These are phyloP conservation scores for Chrysodeixis includens DNA, from an alignment of 2,888 invertebrate genomes.

Conservation along the genomic window DNA sequence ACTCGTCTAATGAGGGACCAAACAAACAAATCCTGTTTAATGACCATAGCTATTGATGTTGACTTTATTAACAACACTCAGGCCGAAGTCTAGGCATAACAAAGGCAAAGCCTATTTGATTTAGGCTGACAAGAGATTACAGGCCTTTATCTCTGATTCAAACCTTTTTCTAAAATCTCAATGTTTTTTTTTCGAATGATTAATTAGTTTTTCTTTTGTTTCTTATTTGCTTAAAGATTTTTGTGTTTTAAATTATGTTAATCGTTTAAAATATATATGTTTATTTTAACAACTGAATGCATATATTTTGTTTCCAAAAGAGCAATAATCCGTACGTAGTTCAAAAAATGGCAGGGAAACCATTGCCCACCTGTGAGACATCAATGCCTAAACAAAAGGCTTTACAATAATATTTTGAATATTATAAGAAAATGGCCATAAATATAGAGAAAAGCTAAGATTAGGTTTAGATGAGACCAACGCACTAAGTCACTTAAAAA, in stretches of 20 bases:
- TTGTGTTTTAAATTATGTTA: not conserved
- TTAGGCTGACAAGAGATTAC: not conserved
- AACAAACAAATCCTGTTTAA: slow-evolving; percentile 4
- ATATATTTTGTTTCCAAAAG: no score
- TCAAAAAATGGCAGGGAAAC: no score
- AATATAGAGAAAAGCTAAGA: no score
- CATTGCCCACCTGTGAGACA: no score
- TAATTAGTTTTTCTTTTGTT: slow-evolving; percentile 1
- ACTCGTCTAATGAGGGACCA: slow-evolving; percentile 1
- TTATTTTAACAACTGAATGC: no score
- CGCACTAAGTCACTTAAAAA: no score
- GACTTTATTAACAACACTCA: not conserved
- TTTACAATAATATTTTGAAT: no score
- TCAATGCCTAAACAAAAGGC: no score
- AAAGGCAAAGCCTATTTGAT: not conserved
- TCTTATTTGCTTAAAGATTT: not conserved
- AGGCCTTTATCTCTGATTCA: not conserved
- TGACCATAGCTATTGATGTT: slow-evolving; percentile 2
- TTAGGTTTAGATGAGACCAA: no score
- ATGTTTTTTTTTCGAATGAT: not conserved
- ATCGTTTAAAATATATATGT: no score
- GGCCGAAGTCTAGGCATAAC: not conserved
- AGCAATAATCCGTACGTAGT: no score
- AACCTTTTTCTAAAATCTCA: not conserved
- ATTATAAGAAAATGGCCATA: no score